A percentile compares a stretch with the other conserved stretches of the same genome.
Conservation (phyloP, 2,113 vertebrate species). For the Dicrurus megarhynchus region DNA sequence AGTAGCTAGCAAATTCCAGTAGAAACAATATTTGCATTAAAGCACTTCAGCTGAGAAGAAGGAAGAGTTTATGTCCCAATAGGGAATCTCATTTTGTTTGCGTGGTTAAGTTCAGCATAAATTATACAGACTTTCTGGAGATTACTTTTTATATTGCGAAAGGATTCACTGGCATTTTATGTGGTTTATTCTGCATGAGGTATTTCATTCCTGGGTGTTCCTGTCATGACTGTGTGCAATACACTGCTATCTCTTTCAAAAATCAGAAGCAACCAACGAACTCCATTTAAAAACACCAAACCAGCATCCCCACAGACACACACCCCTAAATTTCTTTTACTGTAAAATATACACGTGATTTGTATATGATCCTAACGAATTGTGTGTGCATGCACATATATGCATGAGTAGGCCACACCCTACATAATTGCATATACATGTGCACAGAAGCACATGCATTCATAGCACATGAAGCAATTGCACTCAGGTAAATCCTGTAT, state of each 20-base stretch:
- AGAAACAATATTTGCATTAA: background rate
- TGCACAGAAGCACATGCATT: background rate
- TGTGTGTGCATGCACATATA: background rate
- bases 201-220: background rate
- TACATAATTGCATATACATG: background rate
- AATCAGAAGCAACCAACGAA: background rate
- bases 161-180: background rate
- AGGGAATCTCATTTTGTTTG: background rate
- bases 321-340: background rate
- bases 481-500: background rate
- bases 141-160: background rate
- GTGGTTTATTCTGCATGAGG: background rate
- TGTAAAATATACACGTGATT: background rate
- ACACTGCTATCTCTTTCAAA: background rate
- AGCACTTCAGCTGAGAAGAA: background rate
- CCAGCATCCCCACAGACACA: background rate
- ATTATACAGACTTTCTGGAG: background rate
- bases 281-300: background rate
- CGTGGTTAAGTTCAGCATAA: background rate
- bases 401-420: background rate
- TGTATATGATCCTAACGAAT: background rate
- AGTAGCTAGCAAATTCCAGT: background rate
- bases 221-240: background rate
- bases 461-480: background rate
- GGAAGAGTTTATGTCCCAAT: background rate